Base-by-base conservation (phyloP, 2,113 vertebrate genomes). In the Chitala chitala region DNA sequence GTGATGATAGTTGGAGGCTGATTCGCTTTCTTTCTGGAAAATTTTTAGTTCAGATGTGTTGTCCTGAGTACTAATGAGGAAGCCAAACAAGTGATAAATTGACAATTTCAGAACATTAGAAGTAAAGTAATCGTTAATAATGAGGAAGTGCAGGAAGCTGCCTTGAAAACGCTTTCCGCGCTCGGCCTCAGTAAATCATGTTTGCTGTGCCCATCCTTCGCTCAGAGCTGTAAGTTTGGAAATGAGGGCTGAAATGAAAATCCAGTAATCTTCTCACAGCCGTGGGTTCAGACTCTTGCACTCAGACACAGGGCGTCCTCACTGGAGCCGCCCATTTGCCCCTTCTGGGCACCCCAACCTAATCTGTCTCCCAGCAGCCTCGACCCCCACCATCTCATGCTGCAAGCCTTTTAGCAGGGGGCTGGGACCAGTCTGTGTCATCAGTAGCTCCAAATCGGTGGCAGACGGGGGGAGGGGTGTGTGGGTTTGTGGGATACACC, bases 401-500 rank as follows among this genome's bases (percentile, higher is more conserved):
- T 20, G 2, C 48, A 51, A 20, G 48, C 9, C 64, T 76, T 68
- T 70, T 24, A 20, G 53, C 10, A 76, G 75, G 74, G 38, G 8
- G 24, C 24, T 7, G n/a, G 33, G 51, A 33, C 26, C 53, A 42
- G 26, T n/a, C 79, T 69, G 2, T 53, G 40, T 48, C 31, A 51
- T 33, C 26, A 38, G 33, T 22, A 38, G 71, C 10, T 48, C 71
- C 42, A 72, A 77, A 24, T 50, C 71, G 73, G 48, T 15, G 2
- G 48, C 12, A 51, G 48, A 51, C 48, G 12, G 63, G 9, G n/a
- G 63, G n/a, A 66, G 33, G 73, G 84, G 82, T 78, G 81, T 84
- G n/a, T 80, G 84, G 84, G 80, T 86, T 89, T 85, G 88, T 82
- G 86, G 87, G 86, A 77, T 77, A 72, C 78, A 77, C 76, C 81